Evolutionary conservation across 2,888 invertebrate genomes (phyloP).

Genomic region (Coleophora deauratella): DNA sequence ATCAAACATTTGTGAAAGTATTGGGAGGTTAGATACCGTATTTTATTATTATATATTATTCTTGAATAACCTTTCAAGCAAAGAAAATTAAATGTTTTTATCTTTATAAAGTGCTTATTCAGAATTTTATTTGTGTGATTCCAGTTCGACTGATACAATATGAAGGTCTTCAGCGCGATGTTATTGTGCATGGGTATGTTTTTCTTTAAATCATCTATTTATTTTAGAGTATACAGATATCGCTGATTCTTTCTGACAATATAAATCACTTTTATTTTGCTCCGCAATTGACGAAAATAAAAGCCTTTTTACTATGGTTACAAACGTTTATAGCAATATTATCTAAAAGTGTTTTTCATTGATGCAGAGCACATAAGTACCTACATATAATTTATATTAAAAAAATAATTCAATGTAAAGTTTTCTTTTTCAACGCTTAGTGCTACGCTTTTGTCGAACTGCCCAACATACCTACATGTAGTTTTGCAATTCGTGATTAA

Average conservation of each 20-base stretch:
- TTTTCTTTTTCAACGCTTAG: too few relatives aligned
- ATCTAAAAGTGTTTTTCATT: background rate
- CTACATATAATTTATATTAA: too few relatives aligned
- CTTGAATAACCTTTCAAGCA: background rate
- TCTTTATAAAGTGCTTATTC: conserved; percentile 25
- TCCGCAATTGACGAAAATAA: background rate
- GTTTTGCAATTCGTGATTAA: too few relatives aligned
- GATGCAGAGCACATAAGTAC: background rate
- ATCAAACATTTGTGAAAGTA: conserved; percentile 52
- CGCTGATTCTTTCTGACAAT: background rate
- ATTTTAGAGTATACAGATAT: background rate
- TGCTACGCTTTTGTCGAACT: too few relatives aligned
- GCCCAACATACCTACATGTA: too few relatives aligned
- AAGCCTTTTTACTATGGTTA: background rate
- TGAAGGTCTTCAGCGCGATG: conserved; percentile 49
- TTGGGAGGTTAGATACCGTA: conserved; percentile 45
- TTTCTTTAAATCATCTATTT: background rate
- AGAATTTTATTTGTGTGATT: conserved; percentile 33
- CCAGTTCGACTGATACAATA: conserved; percentile 62
- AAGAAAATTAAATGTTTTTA: conserved; percentile 11
- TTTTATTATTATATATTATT: conserved; percentile 2
- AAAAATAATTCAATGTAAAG: too few relatives aligned
- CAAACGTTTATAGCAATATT: background rate
- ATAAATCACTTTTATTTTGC: background rate
- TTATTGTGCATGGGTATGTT: conserved; percentile 57